Conservation (phyloP, 1,140 invertebrate species). For the Wiebesia pumilae region DNA sequence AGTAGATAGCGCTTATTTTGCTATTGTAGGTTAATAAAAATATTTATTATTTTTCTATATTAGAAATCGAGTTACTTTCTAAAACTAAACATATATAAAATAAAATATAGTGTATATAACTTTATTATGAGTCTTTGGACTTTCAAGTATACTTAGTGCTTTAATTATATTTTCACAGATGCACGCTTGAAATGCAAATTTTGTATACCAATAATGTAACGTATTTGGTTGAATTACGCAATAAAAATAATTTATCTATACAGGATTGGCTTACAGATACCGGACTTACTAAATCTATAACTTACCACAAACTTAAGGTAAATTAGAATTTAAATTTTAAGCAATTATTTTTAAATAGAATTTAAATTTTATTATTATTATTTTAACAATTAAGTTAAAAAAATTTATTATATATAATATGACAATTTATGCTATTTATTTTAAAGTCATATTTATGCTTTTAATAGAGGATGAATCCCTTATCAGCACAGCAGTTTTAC, state of each 20-base stretch:
- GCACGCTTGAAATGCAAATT: conserved; percentile 42
- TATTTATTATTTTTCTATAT: too few species aligned
- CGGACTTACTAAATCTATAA: conserved; percentile 54
- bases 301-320: conserved; percentile 58
- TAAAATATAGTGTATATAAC: too few species aligned
- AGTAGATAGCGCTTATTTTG: conserved; percentile 3
- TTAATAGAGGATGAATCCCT: conserved; percentile 60
- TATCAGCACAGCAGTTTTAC: conserved; percentile 54
- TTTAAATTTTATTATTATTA: conserved; percentile 19
- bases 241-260: conserved; percentile 65
- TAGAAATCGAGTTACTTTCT: too few species aligned
- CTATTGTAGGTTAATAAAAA: too few species aligned
- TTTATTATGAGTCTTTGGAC: too few species aligned
- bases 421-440: too few species aligned
- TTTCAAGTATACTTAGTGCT: too few species aligned
- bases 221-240: conserved; percentile 55
- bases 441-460: conserved; percentile 1
- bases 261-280: conserved; percentile 66
- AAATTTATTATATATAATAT: too few species aligned
- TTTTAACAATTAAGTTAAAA: neutral
- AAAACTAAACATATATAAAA: too few species aligned
- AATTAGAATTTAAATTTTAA: neutral
- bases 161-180: conserved; percentile 34
- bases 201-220: conserved; percentile 25
- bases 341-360: neutral